Conservation (phyloP, 2,888 invertebrate species). For the Euzophera pinguis region DNA sequence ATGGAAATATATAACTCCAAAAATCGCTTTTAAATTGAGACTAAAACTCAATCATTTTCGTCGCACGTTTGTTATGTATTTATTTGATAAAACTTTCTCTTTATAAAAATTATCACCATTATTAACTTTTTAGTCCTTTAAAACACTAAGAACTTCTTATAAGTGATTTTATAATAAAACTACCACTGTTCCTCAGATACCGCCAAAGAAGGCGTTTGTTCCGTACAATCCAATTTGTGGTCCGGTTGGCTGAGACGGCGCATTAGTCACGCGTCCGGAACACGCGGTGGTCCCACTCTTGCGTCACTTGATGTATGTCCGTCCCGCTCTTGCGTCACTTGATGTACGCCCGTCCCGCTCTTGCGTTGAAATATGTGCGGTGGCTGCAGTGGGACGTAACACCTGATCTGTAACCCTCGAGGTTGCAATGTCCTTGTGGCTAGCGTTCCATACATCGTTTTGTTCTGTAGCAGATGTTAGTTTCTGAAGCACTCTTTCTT, state of each 20-base stretch:
- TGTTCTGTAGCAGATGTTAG: not conserved
- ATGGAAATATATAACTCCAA: too few species aligned
- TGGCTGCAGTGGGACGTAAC: not conserved
- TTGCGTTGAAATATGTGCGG: not conserved
- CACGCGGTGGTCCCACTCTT: slow-evolving; percentile 5
- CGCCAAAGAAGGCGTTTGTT: not conserved
- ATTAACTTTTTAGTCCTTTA: too few species aligned
- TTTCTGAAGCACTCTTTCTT: not conserved
- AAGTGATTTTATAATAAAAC: too few species aligned
- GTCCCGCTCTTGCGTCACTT: not conserved
- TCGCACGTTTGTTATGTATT: too few species aligned
- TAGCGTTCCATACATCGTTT: not conserved
- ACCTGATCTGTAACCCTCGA: not conserved
- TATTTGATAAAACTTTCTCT: too few species aligned
- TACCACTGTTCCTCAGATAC: too few species aligned
- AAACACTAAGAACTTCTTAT: too few species aligned
- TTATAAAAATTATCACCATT: too few species aligned
- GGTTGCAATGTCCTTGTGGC: not conserved
- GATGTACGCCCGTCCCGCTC: not conserved
- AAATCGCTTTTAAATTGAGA: too few species aligned
- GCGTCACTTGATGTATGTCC: not conserved
- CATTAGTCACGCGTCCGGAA: slow-evolving; percentile 18
- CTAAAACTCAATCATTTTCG: too few species aligned
- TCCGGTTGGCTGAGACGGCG: slow-evolving; percentile 21
- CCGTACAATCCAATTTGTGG: slow-evolving; percentile 5